Evolutionary conservation across 2,797 vertebrate species (phyloP).

Genomic region (Chromis chromis): DNA sequence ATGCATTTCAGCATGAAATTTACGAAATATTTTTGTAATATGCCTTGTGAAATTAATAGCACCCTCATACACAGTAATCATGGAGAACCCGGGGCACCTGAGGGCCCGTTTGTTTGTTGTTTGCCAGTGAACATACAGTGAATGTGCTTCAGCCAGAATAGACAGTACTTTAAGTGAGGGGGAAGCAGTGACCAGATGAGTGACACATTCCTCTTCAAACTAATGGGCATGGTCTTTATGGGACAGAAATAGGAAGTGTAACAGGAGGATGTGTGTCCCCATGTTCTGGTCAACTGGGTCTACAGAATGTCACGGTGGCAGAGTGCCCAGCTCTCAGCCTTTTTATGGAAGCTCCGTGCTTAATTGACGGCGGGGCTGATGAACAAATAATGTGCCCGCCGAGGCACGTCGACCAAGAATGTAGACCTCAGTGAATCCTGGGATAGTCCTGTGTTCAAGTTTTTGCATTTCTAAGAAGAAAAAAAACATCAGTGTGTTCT

Average conservation of each 20-base stretch:
- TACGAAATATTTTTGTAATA: not conserved
- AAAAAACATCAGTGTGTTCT: not conserved
- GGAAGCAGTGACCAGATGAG: conserved; percentile 27
- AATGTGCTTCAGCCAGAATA: not conserved
- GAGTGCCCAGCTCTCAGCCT: conserved; percentile 58
- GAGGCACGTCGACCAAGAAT: conserved; percentile 31
- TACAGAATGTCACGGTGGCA: conserved; percentile 69
- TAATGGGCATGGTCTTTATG: conserved; percentile 40
- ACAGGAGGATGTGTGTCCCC: conserved; percentile 62
- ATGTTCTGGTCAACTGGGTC: conserved; percentile 69
- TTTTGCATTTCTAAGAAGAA: not conserved
- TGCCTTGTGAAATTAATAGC: not conserved
- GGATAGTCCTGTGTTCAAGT: conserved; percentile 5
- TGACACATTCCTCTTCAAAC: conserved; percentile 41
- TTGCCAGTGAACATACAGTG: not conserved
- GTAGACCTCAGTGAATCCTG: not conserved
- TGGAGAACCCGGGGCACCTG: not conserved
- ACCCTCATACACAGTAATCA: not conserved
- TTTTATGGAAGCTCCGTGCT: conserved; percentile 53
- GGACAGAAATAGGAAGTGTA: conserved; percentile 76
- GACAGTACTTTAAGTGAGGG: not conserved
- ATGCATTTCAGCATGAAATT: not conserved
- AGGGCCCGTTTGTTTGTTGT: not conserved
- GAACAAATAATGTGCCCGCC: conserved; percentile 57
- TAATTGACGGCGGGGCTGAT: conserved; percentile 55